Conservation (phyloP, 2,888 invertebrate species). For the Idaea biselata region DNA sequence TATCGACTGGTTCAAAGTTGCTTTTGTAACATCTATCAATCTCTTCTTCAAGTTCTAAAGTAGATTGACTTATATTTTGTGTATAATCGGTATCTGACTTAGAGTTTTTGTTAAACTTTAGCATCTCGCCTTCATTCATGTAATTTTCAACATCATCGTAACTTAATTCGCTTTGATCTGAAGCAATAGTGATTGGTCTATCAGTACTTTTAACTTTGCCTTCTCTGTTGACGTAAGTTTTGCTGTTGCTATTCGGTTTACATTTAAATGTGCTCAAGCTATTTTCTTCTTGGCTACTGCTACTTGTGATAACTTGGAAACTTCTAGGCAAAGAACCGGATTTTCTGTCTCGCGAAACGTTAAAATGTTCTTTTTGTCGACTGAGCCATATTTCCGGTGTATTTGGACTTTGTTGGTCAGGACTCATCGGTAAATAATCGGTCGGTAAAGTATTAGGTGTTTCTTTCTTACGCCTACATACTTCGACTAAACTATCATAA, state of each 20-base stretch:
- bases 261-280: constrained; percentile 65
- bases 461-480: constrained; percentile 64
- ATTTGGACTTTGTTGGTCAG: constrained; percentile 79
- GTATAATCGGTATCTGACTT: constrained; percentile 56
- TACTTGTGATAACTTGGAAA: constrained; percentile 83
- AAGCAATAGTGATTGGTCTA: constrained; percentile 86
- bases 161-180: constrained; percentile 85
- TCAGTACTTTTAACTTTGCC: constrained; percentile 83
- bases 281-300: constrained; percentile 64
- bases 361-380: constrained; percentile 85
- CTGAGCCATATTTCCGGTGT: constrained; percentile 86
- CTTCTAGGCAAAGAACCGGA: constrained; percentile 89
- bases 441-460: constrained; percentile 43
- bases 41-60: constrained; percentile 74
- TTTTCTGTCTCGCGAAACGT: constrained; percentile 83
- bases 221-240: constrained; percentile 80
- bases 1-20: constrained; percentile 61
- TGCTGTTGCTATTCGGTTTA: constrained; percentile 68
- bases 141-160: constrained; percentile 84
- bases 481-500: constrained; percentile 67
- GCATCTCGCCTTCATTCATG: constrained; percentile 67
- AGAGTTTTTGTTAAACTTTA: constrained; percentile 65
- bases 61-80: constrained; percentile 72
- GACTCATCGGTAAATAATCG: constrained; percentile 70
- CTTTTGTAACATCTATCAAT: constrained; percentile 76